Conservation (phyloP, 2,888 invertebrate species). For the Andrena hattorfiana region DNA sequence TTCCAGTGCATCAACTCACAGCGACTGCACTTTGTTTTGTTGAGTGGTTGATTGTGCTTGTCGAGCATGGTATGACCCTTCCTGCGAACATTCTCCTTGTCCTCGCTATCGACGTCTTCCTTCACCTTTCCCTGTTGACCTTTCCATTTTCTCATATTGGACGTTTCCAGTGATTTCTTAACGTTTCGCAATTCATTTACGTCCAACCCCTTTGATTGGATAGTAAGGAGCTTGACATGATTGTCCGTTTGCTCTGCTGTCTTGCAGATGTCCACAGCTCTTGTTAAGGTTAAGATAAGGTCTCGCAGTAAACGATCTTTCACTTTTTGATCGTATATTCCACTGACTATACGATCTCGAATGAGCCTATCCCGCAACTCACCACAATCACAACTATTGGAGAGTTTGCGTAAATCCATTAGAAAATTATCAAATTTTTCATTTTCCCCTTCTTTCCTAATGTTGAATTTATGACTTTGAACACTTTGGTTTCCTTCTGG, state of each 20-base stretch:
- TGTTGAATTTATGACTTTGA: no score
- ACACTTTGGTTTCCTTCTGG: no score
- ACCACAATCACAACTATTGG: no score
- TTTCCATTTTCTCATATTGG: no score
- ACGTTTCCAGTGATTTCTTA: background rate
- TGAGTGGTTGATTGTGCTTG: no score
- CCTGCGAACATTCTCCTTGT: background rate
- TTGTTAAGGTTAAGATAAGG: background rate
- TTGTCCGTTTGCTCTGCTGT: constrained; percentile 2
- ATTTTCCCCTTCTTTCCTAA: no score
- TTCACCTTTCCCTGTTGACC: background rate
- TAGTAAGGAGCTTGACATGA: background rate
- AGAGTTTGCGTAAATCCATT: no score
- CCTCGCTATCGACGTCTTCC: background rate
- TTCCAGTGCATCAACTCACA: background rate
- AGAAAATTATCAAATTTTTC: no score
- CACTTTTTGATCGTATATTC: background rate
- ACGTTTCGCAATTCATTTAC: background rate
- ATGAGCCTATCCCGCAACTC: no score
- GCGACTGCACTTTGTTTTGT: background rate
- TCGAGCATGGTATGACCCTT: background rate
- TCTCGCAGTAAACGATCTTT: background rate
- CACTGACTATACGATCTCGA: background rate
- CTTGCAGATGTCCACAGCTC: background rate
- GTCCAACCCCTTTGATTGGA: background rate